Evolutionary conservation across 92 coral and sea anemone species (phyloP).

Genomic region (Actinostola sp.): DNA sequence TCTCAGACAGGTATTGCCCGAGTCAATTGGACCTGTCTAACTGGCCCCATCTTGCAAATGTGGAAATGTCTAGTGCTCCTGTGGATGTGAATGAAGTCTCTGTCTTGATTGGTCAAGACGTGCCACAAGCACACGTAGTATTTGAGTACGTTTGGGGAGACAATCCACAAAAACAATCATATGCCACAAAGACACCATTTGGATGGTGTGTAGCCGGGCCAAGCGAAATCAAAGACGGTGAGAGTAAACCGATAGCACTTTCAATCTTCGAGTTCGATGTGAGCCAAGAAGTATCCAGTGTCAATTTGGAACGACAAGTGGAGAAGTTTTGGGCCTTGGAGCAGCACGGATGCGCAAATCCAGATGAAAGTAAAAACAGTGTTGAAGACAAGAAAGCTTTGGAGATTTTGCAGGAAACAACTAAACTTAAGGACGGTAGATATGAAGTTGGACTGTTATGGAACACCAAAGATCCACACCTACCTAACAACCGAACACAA

Average conservation of each 20-base stretch:
- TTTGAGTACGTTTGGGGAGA: slow-evolving; percentile 38
- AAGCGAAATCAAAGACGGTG: neutral
- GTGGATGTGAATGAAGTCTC: slow-evolving; percentile 48
- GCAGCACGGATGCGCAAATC: slow-evolving; percentile 28
- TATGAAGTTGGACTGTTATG: slow-evolving; percentile 54
- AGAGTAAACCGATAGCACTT: slow-evolving; percentile 32
- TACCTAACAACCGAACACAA: slow-evolving; percentile 50
- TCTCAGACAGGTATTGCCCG: slow-evolving; percentile 39
- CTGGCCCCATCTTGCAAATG: slow-evolving; percentile 46
- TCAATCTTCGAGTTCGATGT: slow-evolving; percentile 41
- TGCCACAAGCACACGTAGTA: slow-evolving; percentile 53
- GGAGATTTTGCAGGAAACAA: slow-evolving; percentile 24
- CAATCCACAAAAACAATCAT: slow-evolving; percentile 18
- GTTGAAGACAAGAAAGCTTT: slow-evolving; percentile 39
- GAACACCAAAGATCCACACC: slow-evolving; percentile 5
- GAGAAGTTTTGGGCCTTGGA: slow-evolving; percentile 54
- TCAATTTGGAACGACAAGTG: slow-evolving; percentile 24
- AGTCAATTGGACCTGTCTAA: slow-evolving; percentile 12
- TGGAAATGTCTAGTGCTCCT: slow-evolving; percentile 21
- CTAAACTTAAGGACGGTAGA: slow-evolving; percentile 9
- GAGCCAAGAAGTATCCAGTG: slow-evolving; percentile 23
- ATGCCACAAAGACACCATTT: slow-evolving; percentile 7
- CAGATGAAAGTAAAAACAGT: slow-evolving; percentile 25
- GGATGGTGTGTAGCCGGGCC: slow-evolving; percentile 51
- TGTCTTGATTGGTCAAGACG: slow-evolving; percentile 59